Conservation (phyloP, 2,113 vertebrate genomes). For the Merops nubicus region DNA sequence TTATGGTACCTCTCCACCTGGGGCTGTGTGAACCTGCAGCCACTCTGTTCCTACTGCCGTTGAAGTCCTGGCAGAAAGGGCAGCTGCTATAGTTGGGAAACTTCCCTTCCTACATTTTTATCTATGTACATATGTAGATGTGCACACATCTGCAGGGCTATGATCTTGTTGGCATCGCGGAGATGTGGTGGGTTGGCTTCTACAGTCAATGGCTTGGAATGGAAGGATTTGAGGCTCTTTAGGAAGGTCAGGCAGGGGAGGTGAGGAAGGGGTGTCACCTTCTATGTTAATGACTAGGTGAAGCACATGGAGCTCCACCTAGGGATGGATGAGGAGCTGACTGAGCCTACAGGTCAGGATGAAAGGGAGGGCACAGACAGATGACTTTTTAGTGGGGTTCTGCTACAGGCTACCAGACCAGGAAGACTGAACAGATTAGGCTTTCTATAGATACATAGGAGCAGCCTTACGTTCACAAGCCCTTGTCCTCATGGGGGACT, state of each 20-base stretch:
- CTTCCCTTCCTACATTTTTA: background rate
- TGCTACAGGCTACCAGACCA: background rate
- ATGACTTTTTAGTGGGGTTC: background rate
- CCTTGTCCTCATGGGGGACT: background rate
- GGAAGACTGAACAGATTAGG: background rate
- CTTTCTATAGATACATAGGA: background rate
- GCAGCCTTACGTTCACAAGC: background rate
- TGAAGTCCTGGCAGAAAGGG: background rate
- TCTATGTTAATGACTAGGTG: background rate
- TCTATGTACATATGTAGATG: background rate
- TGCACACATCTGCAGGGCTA: background rate
- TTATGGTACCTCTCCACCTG: background rate
- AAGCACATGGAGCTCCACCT: background rate
- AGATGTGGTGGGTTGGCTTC: background rate
- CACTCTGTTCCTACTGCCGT: background rate
- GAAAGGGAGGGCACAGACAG: background rate
- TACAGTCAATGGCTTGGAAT: background rate
- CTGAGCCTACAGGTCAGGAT: background rate
- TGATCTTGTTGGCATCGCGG: background rate
- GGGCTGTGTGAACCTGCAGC: background rate
- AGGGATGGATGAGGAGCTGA: background rate
- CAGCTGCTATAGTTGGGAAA: background rate
- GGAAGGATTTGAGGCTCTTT: background rate
- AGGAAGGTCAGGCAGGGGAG: background rate
- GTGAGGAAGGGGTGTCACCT: background rate